Percentiles rank a stretch among this genome's conserved stretches.
phyloP scores from a whole-genome alignment of 2,888 invertebrate species.

The Rutpela maculata region DNA sequence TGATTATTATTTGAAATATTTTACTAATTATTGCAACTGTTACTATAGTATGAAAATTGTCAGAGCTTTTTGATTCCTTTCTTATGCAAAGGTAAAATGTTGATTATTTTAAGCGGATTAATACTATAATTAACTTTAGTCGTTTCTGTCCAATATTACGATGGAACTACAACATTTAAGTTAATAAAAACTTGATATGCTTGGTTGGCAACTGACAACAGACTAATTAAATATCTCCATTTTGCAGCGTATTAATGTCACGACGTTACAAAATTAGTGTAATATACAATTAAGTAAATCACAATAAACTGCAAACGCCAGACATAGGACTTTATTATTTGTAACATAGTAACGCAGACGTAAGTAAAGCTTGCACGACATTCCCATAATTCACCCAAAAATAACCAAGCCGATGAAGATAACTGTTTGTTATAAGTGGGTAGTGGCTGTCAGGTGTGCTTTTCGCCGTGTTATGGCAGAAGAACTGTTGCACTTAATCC shows the following conservation, averaged over 20 bases:
- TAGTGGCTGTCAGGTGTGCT: conserved; percentile 52
- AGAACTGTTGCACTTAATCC: conserved; percentile 58
- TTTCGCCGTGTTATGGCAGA: conserved; percentile 54
- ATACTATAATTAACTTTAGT: too few relatives aligned
- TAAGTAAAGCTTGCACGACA: conserved; percentile 39
- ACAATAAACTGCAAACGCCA: conserved; percentile 50
- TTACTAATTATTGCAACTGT: too few relatives aligned
- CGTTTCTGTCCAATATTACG: too few relatives aligned
- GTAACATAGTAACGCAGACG: conserved; percentile 42
- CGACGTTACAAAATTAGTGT: conserved; percentile 54
- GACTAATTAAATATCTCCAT: background rate
- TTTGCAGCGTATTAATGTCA: conserved; percentile 21
- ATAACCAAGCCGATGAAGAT: conserved; percentile 50
- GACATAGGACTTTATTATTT: conserved; percentile 49
- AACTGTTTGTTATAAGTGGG: conserved; percentile 41
- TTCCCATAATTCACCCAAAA: conserved; percentile 44
- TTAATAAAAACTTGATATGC: too few relatives aligned
- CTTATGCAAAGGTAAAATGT: too few relatives aligned
- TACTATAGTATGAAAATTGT: too few relatives aligned
- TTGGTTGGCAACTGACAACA: background rate
- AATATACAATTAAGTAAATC: conserved; percentile 53
- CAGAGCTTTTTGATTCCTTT: too few relatives aligned
- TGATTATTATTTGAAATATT: too few relatives aligned
- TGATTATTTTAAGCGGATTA: too few relatives aligned
- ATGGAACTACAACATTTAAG: too few relatives aligned